Base-by-base conservation (phyloP, 2,888 invertebrate species). In the Hofmannophila pseudospretella region DNA sequence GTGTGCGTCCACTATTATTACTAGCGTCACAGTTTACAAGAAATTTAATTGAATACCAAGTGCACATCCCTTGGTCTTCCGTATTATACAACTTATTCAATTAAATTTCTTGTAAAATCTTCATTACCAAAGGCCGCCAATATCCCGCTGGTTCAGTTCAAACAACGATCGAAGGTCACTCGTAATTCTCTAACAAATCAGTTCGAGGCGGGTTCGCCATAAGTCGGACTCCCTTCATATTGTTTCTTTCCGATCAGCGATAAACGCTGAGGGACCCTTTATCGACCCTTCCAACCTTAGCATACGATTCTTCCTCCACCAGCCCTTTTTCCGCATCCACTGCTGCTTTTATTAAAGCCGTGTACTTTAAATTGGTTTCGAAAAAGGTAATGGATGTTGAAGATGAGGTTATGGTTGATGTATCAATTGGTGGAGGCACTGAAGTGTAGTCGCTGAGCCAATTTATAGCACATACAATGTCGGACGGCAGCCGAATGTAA, bases 201-300 rank as follows among this genome's bases (percentile, higher is more conserved):
- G 48, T 54, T 7, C 16, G 9, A 22, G 7, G 45, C 44, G 47
- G 49, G 55, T 49, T 51, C 49, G 51, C 54, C 54, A 59, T 58
- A 58, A 59, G 54, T 55, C 50, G 55, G 51, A 59, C 54, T 56
- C 59, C 54, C 54, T 58, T 66, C 66, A 65, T 68, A 68, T 68
- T 68, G 67, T 68, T 68, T 68, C 64, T 65, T 58, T 65, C 61
- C 60, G 63, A 64, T 64, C 65, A 66, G 63, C 66, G 67, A 68
- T 66, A 68, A 68, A 65, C 52, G 47, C 38, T 45, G 54, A 64
- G 58, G 67, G 64, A 55, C 61, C 58, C 53, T 66, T 64, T 65
- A 67, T 62, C 48, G 56, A 37, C 45, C 46, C 43, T 45, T 45
- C 28, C 43, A 44, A 47, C 38, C 33, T 34, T 32, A n/a, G n/a